phyloP scores from a whole-genome alignment of 2,113 vertebrate genomes.

The Lamprotornis superbus region DNA sequence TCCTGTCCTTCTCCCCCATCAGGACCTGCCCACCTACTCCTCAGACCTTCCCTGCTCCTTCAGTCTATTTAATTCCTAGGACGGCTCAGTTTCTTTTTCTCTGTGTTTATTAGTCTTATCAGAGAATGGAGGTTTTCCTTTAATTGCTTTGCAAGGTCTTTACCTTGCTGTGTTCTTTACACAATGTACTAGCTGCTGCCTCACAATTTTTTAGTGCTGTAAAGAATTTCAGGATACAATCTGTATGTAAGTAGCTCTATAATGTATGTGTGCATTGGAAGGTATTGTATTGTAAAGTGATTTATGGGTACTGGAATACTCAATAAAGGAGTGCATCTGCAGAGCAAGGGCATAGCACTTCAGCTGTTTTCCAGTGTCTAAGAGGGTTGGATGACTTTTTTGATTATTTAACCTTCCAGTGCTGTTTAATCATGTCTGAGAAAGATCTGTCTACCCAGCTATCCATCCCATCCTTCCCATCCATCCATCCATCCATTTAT shows the following conservation, averaged over 20 bases:
- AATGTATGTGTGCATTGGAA: constrained; percentile 45
- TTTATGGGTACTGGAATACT: constrained; percentile 49
- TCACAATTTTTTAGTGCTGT: constrained; percentile 21
- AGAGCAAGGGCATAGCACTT: constrained; percentile 40
- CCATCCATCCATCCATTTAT: neutral
- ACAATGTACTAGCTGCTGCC: neutral
- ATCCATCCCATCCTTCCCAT: neutral
- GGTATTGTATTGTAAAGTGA: constrained; percentile 40
- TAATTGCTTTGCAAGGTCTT: constrained; percentile 51
- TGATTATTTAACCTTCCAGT: constrained; percentile 47
- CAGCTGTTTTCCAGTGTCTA: constrained; percentile 6
- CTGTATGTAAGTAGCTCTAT: constrained; percentile 43
- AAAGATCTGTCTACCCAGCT: neutral
- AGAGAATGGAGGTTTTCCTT: neutral
- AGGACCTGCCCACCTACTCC: neutral
- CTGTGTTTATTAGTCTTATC: neutral
- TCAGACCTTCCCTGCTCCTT: neutral
- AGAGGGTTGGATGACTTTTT: constrained; percentile 34
- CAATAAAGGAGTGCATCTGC: constrained; percentile 22
- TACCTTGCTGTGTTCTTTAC: constrained; percentile 21
- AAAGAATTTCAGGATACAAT: constrained; percentile 50
- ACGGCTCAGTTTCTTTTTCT: neutral
- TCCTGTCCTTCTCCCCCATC: fast-evolving
- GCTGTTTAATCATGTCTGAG: constrained; percentile 3
- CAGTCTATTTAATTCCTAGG: neutral